These are phyloP conservation scores for Karalla daura DNA, from an alignment of 2,797 vertebrate genomes.

Conservation along the genomic window DNA sequence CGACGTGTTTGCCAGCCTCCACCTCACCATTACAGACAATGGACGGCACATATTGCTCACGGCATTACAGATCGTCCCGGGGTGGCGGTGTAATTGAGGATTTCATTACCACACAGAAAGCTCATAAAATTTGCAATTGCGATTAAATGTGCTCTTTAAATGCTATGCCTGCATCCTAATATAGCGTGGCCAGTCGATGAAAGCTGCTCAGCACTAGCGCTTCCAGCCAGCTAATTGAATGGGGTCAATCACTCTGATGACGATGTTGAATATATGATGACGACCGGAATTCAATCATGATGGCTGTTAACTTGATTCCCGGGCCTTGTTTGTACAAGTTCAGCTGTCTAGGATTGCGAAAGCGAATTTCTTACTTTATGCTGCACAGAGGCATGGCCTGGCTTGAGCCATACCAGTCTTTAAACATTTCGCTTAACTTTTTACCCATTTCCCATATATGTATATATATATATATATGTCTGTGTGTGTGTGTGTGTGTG, in stretches of 20 bases:
- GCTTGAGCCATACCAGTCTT: too few species aligned
- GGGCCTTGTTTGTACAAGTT: neutral
- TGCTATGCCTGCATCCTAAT: conserved; percentile 27
- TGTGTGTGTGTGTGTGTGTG: too few species aligned
- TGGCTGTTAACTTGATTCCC: conserved; percentile 15
- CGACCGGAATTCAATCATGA: conserved; percentile 30
- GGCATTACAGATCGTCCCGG: conserved; percentile 41
- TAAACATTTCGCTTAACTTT: too few species aligned
- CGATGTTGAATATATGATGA: conserved; percentile 51
- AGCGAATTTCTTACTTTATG: neutral
- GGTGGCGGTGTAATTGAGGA: conserved; percentile 50
- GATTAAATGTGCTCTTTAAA: conserved; percentile 57
- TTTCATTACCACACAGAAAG: conserved; percentile 60
- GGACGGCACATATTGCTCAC: conserved; percentile 22
- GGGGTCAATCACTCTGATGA: conserved; percentile 54
- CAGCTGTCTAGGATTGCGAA: conserved; percentile 5
- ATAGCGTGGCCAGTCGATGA: conserved; percentile 29
- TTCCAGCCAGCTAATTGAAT: conserved; percentile 49
- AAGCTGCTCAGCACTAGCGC: conserved; percentile 12
- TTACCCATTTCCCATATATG: too few species aligned
- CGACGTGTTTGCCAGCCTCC: conserved; percentile 17
- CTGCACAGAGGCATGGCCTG: neutral
- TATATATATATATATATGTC: too few species aligned
- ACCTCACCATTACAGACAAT: conserved; percentile 44
- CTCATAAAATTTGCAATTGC: conserved; percentile 59